Conservation (phyloP, 2,888 invertebrate species). For the Leucophenga montana region DNA sequence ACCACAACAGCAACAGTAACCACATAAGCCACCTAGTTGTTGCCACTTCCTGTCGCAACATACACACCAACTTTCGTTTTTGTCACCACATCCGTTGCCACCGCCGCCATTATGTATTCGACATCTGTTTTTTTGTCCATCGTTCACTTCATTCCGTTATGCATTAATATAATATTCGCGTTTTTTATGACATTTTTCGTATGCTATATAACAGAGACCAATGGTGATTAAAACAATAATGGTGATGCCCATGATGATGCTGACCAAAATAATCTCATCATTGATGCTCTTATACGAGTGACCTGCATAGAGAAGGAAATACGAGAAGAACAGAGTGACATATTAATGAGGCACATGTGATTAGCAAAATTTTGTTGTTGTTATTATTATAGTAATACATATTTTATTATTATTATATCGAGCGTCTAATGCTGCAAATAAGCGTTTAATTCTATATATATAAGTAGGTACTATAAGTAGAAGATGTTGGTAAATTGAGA, state of each 20-base stretch:
- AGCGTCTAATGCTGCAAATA: conserved; percentile 29
- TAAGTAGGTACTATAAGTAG: background rate
- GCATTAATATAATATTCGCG: conserved; percentile 81
- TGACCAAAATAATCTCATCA: conserved; percentile 90
- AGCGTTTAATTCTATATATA: conserved; percentile 16
- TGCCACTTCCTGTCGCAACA: conserved; percentile 4
- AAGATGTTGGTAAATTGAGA: background rate
- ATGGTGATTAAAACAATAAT: conserved; percentile 86
- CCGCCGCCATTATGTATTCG: background rate
- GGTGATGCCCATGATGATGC: conserved; percentile 88
- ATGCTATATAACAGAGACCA: conserved; percentile 85
- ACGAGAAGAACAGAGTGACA: conserved; percentile 1
- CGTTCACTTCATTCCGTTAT: conserved; percentile 66
- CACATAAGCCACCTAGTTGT: background rate
- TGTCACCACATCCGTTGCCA: background rate
- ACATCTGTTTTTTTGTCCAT: background rate
- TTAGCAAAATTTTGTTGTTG: conserved; percentile 19
- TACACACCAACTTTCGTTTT: background rate
- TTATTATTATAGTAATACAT: no score
- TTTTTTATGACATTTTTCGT: conserved; percentile 82
- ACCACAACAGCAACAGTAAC: conserved; percentile 5
- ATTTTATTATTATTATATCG: conserved; percentile 22
- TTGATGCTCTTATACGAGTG: conserved; percentile 87
- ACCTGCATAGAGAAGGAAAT: conserved; percentile 74
- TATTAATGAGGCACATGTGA: conserved; percentile 35